These are phyloP conservation scores for Calameuta filiformis DNA, from an alignment of 2,888 invertebrate genomes.

Conservation along the genomic window DNA sequence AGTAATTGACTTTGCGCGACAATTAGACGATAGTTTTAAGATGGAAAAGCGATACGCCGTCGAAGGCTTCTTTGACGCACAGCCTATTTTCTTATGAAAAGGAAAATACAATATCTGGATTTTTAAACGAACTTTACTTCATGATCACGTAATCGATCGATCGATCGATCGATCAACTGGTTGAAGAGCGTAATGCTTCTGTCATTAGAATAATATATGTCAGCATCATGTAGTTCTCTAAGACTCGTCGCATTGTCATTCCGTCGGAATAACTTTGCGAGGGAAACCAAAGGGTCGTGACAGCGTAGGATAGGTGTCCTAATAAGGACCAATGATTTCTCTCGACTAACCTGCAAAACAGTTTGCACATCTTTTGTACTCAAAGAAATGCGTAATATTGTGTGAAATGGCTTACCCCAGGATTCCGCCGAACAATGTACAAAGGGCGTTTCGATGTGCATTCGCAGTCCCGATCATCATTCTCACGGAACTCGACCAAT, in stretches of 20 bases:
- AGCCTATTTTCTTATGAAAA: neutral
- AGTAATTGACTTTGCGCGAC: neutral
- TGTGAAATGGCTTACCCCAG: constrained; percentile 37
- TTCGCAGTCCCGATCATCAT: neutral
- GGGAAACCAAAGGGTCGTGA: constrained; percentile 35
- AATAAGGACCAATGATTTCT: constrained; percentile 37
- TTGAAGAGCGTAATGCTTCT: constrained; percentile 39
- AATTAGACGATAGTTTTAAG: neutral
- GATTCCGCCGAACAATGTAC: constrained; percentile 36
- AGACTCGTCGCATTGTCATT: constrained; percentile 39
- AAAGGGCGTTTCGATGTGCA: constrained; percentile 11
- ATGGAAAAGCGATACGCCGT: constrained; percentile 6
- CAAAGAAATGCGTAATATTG: constrained; percentile 3
- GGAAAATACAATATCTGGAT: neutral
- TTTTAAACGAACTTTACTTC: neutral
- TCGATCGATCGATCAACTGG: neutral
- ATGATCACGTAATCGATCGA: neutral
- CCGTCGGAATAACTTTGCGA: constrained; percentile 39
- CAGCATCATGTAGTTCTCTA: constrained; percentile 50
- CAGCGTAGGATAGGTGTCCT: constrained; percentile 41
- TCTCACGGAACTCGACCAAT: neutral
- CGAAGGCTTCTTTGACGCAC: neutral
- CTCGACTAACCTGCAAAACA: constrained; percentile 28
- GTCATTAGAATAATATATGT: constrained; percentile 42
- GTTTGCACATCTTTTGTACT: constrained; percentile 9